These are phyloP conservation scores for Steinernema khuongi DNA, from an alignment of 1,140 invertebrate species.

Conservation along the genomic window DNA sequence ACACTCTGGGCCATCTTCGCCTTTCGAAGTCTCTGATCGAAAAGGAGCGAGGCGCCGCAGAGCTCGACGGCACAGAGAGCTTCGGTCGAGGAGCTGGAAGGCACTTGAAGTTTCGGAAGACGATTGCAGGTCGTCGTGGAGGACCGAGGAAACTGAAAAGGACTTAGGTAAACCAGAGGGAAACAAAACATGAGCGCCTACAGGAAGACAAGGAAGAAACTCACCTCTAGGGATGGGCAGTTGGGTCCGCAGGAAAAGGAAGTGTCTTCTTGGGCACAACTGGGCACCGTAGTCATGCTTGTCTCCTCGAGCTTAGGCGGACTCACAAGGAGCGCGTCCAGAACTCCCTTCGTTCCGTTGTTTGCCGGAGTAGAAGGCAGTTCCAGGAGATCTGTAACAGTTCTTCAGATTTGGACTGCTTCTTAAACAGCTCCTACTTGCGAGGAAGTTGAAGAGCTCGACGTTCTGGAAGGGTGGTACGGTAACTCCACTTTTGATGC, in stretches of 20 bases:
- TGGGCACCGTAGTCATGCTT: neutral
- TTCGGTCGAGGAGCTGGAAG: neutral
- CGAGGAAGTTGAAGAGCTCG: slow-evolving; percentile 44
- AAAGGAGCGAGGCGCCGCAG: neutral
- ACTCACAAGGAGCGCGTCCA: slow-evolving; percentile 39
- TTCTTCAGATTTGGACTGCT: neutral
- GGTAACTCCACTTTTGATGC: slow-evolving; percentile 28
- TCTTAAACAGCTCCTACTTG: slow-evolving; percentile 26
- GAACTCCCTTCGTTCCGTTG: slow-evolving; percentile 45
- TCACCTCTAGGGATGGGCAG: neutral
- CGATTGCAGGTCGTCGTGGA: neutral
- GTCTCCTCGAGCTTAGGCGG: slow-evolving; percentile 16
- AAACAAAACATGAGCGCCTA: neutral
- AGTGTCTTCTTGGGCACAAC: neutral
- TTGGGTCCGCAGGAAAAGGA: neutral
- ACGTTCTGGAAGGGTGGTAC: slow-evolving; percentile 45
- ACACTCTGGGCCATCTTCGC: neutral
- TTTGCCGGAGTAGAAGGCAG: slow-evolving; percentile 40
- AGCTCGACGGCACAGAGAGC: neutral
- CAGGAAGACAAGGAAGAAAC: neutral
- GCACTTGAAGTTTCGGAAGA: neutral
- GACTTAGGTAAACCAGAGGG: no score
- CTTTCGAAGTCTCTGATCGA: neutral
- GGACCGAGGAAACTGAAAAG: neutral
- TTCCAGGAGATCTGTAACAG: slow-evolving; percentile 47